Percentiles rank a stretch among this genome's conserved stretches.
These are phyloP conservation scores for Barnardius zonarius DNA, from an alignment of 2,113 vertebrate species.

Conservation along the genomic window DNA sequence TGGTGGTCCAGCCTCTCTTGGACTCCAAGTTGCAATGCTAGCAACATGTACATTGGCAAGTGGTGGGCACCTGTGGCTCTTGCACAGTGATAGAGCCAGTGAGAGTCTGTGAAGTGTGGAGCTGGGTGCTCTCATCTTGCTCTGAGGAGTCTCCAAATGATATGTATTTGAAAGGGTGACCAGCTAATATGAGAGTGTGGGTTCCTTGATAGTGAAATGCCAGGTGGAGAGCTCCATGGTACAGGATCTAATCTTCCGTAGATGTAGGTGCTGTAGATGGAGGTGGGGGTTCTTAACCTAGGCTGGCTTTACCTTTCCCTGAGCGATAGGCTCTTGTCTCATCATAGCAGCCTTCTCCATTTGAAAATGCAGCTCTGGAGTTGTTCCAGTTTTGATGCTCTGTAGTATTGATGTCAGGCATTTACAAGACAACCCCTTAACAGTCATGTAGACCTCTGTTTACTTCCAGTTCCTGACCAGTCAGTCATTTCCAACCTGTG, in stretches of 20 bases:
- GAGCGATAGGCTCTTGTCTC: background rate
- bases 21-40: background rate
- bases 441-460: background rate
- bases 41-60: too few species aligned
- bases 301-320: background rate
- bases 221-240: too few species aligned
- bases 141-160: background rate
- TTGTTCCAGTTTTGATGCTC: background rate
- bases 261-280: background rate
- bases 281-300: background rate
- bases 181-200: background rate
- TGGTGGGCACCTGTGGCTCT: background rate
- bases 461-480: background rate
- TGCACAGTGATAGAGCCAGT: rapidly evolving
- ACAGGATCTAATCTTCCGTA: rapidly evolving
- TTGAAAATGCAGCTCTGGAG: background rate
- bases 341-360: background rate
- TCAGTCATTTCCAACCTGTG: background rate
- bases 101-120: background rate
- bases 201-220: background rate
- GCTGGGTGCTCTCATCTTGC: background rate
- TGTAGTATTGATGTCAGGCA: background rate
- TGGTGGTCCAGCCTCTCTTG: background rate
- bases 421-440: background rate
- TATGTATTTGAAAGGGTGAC: background rate